A percentile compares a stretch with the other conserved stretches of the same genome.
These are phyloP conservation scores for Automeris io DNA, from an alignment of 2,888 invertebrate species.

Conservation along the genomic window DNA sequence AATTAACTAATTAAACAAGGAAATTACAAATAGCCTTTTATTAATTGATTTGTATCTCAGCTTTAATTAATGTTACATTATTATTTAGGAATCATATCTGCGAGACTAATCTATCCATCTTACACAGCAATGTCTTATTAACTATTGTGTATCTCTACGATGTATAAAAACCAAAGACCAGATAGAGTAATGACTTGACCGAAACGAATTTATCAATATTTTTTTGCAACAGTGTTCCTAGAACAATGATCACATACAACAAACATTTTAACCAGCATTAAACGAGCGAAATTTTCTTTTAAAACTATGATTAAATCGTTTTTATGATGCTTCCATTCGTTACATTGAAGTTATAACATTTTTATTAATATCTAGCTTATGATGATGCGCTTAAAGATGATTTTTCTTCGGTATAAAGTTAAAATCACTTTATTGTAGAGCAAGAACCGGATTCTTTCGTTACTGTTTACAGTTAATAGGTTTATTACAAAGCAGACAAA, in stretches of 20 bases:
- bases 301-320: slow-evolving; percentile 55
- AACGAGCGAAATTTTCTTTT: slow-evolving; percentile 26
- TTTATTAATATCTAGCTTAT: slow-evolving; percentile 10
- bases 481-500: slow-evolving; percentile 9
- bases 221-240: slow-evolving; percentile 20
- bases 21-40: too few relatives aligned
- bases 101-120: neutral
- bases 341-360: slow-evolving; percentile 6
- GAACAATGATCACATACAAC: slow-evolving; percentile 26
- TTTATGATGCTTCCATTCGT: slow-evolving; percentile 28
- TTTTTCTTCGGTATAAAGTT: slow-evolving; percentile 5
- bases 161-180: slow-evolving; percentile 7
- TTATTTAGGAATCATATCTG: too few relatives aligned
- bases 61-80: too few relatives aligned
- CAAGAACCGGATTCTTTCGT: slow-evolving; percentile 9
- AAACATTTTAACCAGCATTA: slow-evolving; percentile 18
- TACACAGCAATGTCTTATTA: slow-evolving; percentile 7
- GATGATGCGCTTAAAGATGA: neutral
- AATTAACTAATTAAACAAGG: too few relatives aligned
- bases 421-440: neutral
- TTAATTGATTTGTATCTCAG: too few relatives aligned
- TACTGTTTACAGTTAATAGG: slow-evolving; percentile 17
- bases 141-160: slow-evolving; percentile 14
- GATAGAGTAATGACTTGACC: neutral
- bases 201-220: slow-evolving; percentile 10